Percentiles rank a stretch among this genome's conserved stretches.
These are phyloP conservation scores for Sebastes variabilis DNA, from an alignment of 2,797 vertebrate species.

Conservation along the genomic window DNA sequence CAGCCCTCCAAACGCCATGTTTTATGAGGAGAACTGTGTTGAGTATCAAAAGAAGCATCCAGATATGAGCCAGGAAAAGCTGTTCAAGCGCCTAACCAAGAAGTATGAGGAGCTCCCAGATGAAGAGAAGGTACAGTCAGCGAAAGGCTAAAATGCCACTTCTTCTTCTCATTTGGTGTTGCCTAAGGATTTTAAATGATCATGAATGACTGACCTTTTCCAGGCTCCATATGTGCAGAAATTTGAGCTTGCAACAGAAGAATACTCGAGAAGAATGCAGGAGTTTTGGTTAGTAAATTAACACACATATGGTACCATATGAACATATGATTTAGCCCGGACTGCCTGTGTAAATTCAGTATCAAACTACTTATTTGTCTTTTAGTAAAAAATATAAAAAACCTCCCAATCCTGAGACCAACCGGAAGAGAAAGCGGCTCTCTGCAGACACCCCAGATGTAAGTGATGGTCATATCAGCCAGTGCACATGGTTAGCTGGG, in stretches of 20 bases:
- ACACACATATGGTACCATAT: background rate
- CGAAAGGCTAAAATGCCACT: background rate
- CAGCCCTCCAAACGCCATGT: slow-evolving; percentile 81
- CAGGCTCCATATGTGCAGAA: slow-evolving; percentile 86
- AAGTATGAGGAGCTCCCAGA: slow-evolving; percentile 85
- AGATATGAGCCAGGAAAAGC: slow-evolving; percentile 76
- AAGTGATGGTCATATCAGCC: slow-evolving; percentile 81
- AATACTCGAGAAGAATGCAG: slow-evolving; percentile 81
- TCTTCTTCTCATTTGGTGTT: background rate
- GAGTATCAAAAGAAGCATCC: slow-evolving; percentile 84
- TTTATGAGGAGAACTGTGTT: slow-evolving; percentile 84
- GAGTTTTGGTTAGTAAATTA: slow-evolving; percentile 81
- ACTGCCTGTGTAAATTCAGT: background rate
- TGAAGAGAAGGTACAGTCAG: slow-evolving; percentile 84
- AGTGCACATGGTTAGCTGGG: slow-evolving; percentile 1
- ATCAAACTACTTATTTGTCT: slow-evolving; percentile 1
- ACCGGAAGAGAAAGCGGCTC: background rate
- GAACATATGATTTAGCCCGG: background rate
- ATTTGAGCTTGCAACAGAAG: slow-evolving; percentile 76
- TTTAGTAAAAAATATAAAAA: slow-evolving; percentile 10
- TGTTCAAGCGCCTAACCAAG: slow-evolving; percentile 81
- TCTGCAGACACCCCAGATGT: slow-evolving; percentile 72
- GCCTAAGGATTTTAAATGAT: background rate
- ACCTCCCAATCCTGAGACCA: accelerated
- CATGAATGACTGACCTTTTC: background rate